Evolutionary conservation across 2,113 vertebrate genomes (phyloP).

Genomic region (Epinephelus lanceolatus): DNA sequence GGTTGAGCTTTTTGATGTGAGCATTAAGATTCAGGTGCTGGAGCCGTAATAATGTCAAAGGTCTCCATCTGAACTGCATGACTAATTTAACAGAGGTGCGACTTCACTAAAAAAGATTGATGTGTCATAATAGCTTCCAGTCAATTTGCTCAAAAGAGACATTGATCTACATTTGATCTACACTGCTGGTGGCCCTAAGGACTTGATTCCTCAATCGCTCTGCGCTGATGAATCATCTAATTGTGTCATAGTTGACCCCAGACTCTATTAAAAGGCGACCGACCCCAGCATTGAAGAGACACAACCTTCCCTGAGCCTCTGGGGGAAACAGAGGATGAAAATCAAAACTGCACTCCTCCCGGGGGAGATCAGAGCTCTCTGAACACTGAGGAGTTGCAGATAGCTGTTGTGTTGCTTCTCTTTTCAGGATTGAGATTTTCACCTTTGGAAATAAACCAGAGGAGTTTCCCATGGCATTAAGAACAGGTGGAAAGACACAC

Average conservation of each 20-base stretch:
- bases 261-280: constrained; percentile 41
- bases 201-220: constrained; percentile 20
- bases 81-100: constrained; percentile 55
- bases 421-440: constrained; percentile 18
- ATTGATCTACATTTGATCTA: constrained; percentile 62
- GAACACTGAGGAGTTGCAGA: neutral
- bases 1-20: constrained; percentile 25
- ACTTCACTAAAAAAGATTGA: constrained; percentile 25
- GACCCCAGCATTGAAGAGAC: constrained; percentile 1
- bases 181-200: constrained; percentile 26
- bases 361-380: neutral
- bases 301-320: neutral
- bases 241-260: constrained; percentile 27
- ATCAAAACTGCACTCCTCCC: constrained; percentile 13
- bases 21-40: constrained; percentile 58
- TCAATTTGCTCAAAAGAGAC: constrained; percentile 46
- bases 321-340: constrained; percentile 14
- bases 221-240: neutral
- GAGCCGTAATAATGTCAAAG: constrained; percentile 53
- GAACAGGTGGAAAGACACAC: constrained; percentile 7
- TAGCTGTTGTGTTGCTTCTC: neutral
- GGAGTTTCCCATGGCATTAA: constrained; percentile 17
- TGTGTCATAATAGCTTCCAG: constrained; percentile 48
- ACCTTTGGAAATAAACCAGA: constrained; percentile 24
- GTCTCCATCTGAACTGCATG: constrained; percentile 53